These are phyloP conservation scores for Spodoptera litura DNA, from an alignment of 1,140 invertebrate genomes.

Conservation along the genomic window DNA sequence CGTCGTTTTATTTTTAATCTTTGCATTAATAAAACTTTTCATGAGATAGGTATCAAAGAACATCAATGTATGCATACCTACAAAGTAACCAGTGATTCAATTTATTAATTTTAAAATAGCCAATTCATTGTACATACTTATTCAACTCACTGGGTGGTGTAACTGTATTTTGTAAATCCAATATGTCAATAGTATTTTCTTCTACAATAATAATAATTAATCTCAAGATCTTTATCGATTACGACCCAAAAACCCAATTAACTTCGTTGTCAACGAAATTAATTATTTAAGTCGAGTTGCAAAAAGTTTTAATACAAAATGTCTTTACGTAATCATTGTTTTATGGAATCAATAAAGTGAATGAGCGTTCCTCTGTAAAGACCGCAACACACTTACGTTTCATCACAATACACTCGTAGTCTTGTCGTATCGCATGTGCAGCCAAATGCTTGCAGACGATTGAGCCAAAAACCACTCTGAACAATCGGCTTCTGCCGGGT, in stretches of 20 bases:
- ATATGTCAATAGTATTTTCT: slow-evolving; percentile 12
- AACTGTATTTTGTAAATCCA: slow-evolving; percentile 3
- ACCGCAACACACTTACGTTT: too few species aligned
- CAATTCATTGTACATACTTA: neutral
- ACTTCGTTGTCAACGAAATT: slow-evolving; percentile 18
- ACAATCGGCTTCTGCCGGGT: too few species aligned
- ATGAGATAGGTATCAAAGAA: too few species aligned
- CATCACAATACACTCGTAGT: too few species aligned
- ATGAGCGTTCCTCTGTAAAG: slow-evolving; percentile 24
- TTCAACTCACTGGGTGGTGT: neutral
- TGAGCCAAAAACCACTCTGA: too few species aligned
- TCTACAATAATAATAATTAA: neutral
- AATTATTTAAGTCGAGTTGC: slow-evolving; percentile 6
- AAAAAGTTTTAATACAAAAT: neutral
- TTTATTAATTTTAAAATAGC: too few species aligned
- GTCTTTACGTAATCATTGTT: slow-evolving; percentile 37
- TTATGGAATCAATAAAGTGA: slow-evolving; percentile 54
- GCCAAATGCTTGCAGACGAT: too few species aligned
- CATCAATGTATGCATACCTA: too few species aligned
- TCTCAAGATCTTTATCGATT: slow-evolving; percentile 13
- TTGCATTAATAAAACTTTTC: too few species aligned
- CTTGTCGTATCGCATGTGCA: too few species aligned
- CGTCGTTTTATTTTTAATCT: too few species aligned
- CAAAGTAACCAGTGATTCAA: too few species aligned
- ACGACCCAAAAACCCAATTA: slow-evolving; percentile 30